Evolutionary conservation across 37 sponge, comb jelly and placozoan genomes (phyloP).

Genomic region (Aplysina aerophoba): DNA sequence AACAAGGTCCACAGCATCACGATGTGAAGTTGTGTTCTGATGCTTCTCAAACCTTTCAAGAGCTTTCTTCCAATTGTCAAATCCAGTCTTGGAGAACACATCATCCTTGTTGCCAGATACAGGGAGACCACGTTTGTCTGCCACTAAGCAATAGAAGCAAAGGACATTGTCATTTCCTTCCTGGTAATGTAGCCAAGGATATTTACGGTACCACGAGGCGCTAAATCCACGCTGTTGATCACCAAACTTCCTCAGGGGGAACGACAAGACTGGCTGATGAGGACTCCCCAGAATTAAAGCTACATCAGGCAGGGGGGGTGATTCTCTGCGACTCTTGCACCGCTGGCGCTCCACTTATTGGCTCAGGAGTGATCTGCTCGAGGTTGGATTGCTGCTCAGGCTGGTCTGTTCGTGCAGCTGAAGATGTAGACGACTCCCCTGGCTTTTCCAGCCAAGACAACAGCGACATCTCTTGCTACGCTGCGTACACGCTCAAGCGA

Average conservation of each 20-base stretch:
- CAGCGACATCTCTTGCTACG: slow-evolving; percentile 12
- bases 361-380: slow-evolving; percentile 12
- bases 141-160: slow-evolving; percentile 46
- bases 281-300: slow-evolving; percentile 34
- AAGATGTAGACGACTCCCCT: slow-evolving; percentile 12
- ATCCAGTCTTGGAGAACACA: slow-evolving; percentile 32
- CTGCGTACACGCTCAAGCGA: slow-evolving; percentile 12
- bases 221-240: no score
- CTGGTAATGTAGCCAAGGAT: slow-evolving; percentile 56
- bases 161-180: slow-evolving; percentile 46
- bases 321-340: slow-evolving; percentile 12
- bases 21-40: no score
- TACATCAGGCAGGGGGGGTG: slow-evolving; percentile 9
- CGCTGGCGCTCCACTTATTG: slow-evolving; percentile 12
- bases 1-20: slow-evolving; percentile 37
- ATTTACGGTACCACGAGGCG: slow-evolving; percentile 47
- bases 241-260: slow-evolving; percentile 44
- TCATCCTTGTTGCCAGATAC: slow-evolving; percentile 5
- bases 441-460: slow-evolving; percentile 12
- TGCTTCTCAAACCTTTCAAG: no score
- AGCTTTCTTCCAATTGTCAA: no score
- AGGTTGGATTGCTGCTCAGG: slow-evolving; percentile 12
- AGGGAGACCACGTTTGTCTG: slow-evolving; percentile 28
- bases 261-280: slow-evolving; percentile 32
- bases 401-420: slow-evolving; percentile 8